Base-by-base conservation (phyloP, 2,888 invertebrate species). In the Lasiommata megera region DNA sequence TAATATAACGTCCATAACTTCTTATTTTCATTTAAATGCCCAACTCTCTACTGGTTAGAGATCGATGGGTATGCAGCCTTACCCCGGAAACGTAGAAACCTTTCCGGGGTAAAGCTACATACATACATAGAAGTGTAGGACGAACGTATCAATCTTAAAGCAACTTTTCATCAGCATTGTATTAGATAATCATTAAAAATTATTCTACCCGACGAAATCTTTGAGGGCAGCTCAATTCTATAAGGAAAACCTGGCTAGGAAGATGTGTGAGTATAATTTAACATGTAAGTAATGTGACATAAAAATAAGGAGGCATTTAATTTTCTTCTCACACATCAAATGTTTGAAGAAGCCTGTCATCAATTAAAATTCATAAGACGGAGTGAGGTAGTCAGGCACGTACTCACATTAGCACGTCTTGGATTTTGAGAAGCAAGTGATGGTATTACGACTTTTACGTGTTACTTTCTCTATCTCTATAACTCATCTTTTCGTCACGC, bases 321-420 rank as follows among this genome's bases (percentile, higher is more conserved):
- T 58, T 61, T 58, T 56, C 38, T 29, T 46, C 40, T 43, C 40
- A 59, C 54, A 54, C 23, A 29, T 53, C 38, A 51, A 57, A 62
- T 57, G 36, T 62, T 52, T 38, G 31, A 52, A 60, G 54, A 38
- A 9, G 12, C 16, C 37, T 48, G 48, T 57, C 48, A 52, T 44
- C 57, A 54, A 60, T 60, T 60, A 44, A 52, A 52, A 60, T 60
- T 62, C 52, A 57, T 48, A 41, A 44, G 47, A 12, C 17, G 43
- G 17, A 53, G 36, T 36, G 31, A 34, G 34, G 34, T 11, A 31
- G 37, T 47, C 28, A 38, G 40, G 46, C 51, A 54, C 47, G 51
- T 54, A 54, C 17, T 51, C 36, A 51, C 51, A 61, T 61, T 52
- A 55, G 23, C 57, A 61, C 58, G 51, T 58, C 51, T 58, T 48